phyloP scores from a whole-genome alignment of 2,113 vertebrate species.

The Polyodon spathula region DNA sequence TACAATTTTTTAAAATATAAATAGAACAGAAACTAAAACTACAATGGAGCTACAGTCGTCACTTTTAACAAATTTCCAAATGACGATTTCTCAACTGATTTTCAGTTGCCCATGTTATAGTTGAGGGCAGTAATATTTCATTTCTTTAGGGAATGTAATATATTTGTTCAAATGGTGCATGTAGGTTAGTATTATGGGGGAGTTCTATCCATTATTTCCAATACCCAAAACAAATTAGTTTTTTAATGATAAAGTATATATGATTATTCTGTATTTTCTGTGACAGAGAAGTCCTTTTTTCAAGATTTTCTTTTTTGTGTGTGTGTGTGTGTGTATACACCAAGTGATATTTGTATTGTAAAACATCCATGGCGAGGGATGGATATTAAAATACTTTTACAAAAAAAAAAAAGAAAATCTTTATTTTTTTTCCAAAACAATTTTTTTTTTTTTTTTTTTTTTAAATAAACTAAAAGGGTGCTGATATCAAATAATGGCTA shows the following conservation, averaged over 20 bases:
- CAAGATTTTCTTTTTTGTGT: slow-evolving; percentile 64
- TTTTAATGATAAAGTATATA: slow-evolving; percentile 68
- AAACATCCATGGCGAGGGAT: slow-evolving; percentile 63
- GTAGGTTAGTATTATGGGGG: slow-evolving; percentile 48
- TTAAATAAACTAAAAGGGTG: background rate
- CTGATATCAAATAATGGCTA: too few species aligned
- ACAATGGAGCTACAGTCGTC: background rate
- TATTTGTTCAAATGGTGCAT: slow-evolving; percentile 66
- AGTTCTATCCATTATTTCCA: slow-evolving; percentile 64
- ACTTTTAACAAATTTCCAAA: slow-evolving; percentile 33
- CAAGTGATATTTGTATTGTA: slow-evolving; percentile 79
- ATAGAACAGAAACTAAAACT: too few species aligned
- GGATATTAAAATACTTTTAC: slow-evolving; percentile 66
- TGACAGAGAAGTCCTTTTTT: slow-evolving; percentile 69
- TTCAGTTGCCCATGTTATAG: background rate
- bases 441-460: slow-evolving; percentile 16
- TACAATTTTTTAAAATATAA: slow-evolving; percentile 38
- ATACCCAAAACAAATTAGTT: slow-evolving; percentile 66
- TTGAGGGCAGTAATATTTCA: slow-evolving; percentile 48
- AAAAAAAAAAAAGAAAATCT: slow-evolving; percentile 46
- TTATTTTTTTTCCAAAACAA: slow-evolving; percentile 41
- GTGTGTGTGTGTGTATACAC: slow-evolving; percentile 62
- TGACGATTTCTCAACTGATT: slow-evolving; percentile 51
- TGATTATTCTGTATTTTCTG: slow-evolving; percentile 71
- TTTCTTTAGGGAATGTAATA: slow-evolving; percentile 54